Percentiles rank a stretch among this genome's conserved stretches.
Evolutionary conservation across 2,888 invertebrate species (phyloP).

Genomic region (Erynnis tages): DNA sequence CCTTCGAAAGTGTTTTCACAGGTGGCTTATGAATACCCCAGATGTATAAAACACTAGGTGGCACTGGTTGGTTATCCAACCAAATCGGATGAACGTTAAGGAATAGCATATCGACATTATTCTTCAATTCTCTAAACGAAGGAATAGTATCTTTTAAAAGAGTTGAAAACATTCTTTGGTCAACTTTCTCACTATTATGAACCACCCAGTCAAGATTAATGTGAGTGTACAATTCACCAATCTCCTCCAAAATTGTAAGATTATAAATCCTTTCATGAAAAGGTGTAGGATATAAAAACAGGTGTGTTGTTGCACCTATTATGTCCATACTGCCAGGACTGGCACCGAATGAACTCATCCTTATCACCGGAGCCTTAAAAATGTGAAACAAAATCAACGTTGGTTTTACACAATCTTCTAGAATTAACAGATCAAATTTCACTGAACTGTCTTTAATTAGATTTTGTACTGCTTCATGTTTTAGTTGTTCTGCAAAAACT

Average conservation of each 20-base stretch:
- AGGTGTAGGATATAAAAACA: slow-evolving; percentile 30
- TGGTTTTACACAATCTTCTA: slow-evolving; percentile 27
- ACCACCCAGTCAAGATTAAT: too few relatives aligned
- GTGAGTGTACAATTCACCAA: slow-evolving; percentile 25
- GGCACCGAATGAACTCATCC: slow-evolving; percentile 33
- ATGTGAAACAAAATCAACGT: slow-evolving; percentile 30
- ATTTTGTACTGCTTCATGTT: slow-evolving; percentile 28
- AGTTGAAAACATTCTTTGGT: slow-evolving; percentile 29
- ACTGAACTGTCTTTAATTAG: slow-evolving; percentile 26
- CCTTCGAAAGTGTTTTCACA: slow-evolving; percentile 51
- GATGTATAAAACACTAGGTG: slow-evolving; percentile 57
- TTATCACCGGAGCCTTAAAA: slow-evolving; percentile 33
- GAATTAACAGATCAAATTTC: slow-evolving; percentile 32
- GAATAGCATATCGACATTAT: slow-evolving; percentile 51
- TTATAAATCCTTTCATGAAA: slow-evolving; percentile 30
- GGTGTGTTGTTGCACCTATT: slow-evolving; percentile 32
- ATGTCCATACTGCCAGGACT: slow-evolving; percentile 23
- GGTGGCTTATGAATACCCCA: slow-evolving; percentile 60
- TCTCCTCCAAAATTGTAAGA: slow-evolving; percentile 35
- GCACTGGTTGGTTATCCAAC: slow-evolving; percentile 51
- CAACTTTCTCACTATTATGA: slow-evolving; percentile 16
- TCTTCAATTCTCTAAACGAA: slow-evolving; percentile 36
- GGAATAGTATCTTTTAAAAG: slow-evolving; percentile 29
- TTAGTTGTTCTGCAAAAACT: slow-evolving; percentile 34
- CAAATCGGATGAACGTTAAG: slow-evolving; percentile 58